Base-by-base conservation (phyloP, 2,888 invertebrate species). In the Merodon equestris region DNA sequence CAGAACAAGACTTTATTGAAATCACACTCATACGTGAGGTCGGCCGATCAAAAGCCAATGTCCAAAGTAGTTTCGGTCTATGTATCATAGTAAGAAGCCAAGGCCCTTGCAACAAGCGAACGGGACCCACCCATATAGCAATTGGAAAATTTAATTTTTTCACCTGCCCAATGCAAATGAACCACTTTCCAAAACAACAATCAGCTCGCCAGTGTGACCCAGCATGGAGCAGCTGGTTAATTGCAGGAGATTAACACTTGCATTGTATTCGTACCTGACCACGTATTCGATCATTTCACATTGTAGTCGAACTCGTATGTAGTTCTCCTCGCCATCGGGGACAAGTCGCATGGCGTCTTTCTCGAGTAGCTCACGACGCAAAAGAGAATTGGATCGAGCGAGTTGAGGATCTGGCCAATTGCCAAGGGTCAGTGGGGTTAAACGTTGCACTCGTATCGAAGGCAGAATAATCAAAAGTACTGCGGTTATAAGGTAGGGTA, bases 1-100 rank as follows among this genome's bases (percentile, higher is more conserved):
- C 50, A 79, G 74, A 73, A 74, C 48, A 15, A 77, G 56, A 66
- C 57, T 67, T 73, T 50, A 72, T 72, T 67, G 72, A 60, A 71
- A 71, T 44, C 44, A 27, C 27, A 27, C 27, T 27, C 2, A 9
- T 47, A 18, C 36, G 27, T 72, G 38, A 64, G 50, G 47, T 50
- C 45, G 27, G 42, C 42, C 13, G 42, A 44, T 57, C 48, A 64
- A 45, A 54, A 72, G 44, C 54, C 76, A 77, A 77, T 63, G 76
- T 27, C 27, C 27, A 27, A 7, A 27, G 27, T 7, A 27, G 27
- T 4, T 27, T 27, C 27, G 27, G 27, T 27, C 7, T 2, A 27
- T 27, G 27, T 27, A 27, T 27, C 7, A 27, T 27, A 27, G 27
- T 4, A 4, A 27, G 27, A 2, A 27, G 27, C 27, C 27, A 27